Percentiles rank a stretch among this genome's conserved stretches.
phyloP scores from a whole-genome alignment of 2,113 vertebrate genomes.

The Clarias macrocephalus region DNA sequence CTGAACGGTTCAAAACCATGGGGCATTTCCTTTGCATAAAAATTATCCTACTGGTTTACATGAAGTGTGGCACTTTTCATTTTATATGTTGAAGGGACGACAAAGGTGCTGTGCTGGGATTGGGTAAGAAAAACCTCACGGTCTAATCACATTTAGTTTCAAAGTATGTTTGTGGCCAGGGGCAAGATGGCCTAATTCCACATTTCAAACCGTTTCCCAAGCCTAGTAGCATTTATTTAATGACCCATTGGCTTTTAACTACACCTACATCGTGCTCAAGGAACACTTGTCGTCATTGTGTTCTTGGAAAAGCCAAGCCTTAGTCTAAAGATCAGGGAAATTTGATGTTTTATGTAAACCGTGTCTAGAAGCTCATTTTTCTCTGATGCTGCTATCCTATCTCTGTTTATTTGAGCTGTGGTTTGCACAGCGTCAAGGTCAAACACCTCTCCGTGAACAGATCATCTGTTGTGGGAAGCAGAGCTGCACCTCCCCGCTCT shows the following conservation, averaged over 20 bases:
- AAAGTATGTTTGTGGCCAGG: not conserved
- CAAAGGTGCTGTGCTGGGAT: not conserved
- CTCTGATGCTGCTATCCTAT: not conserved
- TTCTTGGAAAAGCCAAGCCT: not conserved
- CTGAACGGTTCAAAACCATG: not conserved
- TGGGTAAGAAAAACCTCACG: not conserved
- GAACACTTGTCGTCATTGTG: not conserved
- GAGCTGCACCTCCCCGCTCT: not conserved
- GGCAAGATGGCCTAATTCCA: not conserved
- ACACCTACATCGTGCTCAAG: not conserved
- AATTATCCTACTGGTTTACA: not conserved
- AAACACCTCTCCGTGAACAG: slow-evolving; percentile 6
- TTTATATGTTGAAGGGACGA: not conserved
- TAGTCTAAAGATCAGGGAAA: not conserved
- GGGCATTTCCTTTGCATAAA: not conserved
- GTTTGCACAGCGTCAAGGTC: slow-evolving; percentile 30
- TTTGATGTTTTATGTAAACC: not conserved
- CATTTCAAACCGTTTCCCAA: not conserved
- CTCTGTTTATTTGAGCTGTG: slow-evolving; percentile 23
- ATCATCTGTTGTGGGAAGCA: slow-evolving; percentile 17
- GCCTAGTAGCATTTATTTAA: not conserved
- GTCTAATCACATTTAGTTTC: not conserved
- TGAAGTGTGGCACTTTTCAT: not conserved
- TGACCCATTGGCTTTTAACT: not conserved
- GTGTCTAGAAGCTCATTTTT: not conserved